Evolutionary conservation across 2,888 invertebrate genomes (phyloP).

Genomic region (Archips crataeganus): DNA sequence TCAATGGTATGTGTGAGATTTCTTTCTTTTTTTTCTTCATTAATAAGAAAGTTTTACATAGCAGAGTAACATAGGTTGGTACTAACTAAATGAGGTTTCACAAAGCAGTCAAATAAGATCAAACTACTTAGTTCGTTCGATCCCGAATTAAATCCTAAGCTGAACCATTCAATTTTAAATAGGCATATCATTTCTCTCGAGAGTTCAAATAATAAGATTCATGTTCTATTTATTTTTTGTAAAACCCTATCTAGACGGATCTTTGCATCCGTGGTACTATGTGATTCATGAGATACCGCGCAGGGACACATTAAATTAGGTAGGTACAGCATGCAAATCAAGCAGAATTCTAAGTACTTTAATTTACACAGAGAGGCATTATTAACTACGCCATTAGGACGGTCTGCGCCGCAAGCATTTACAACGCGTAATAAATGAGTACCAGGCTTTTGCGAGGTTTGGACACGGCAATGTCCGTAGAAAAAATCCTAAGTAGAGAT

Average conservation of each 20-base stretch:
- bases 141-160: no score
- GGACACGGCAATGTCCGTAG: not conserved
- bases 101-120: no score
- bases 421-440: not conserved
- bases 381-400: not conserved
- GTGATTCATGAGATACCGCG: slow-evolving; percentile 1
- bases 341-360: not conserved
- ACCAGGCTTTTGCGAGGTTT: not conserved
- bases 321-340: slow-evolving; percentile 19
- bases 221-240: no score
- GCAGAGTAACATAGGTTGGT: no score
- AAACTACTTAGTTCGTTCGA: no score
- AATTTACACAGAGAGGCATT: slow-evolving; percentile 1
- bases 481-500: no score
- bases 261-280: not conserved
- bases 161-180: no score
- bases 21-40: no score
- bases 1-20: no score
- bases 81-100: no score
- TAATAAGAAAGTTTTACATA: no score
- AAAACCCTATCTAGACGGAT: not conserved
- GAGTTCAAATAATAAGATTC: not conserved
- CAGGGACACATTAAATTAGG: slow-evolving; percentile 17
- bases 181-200: not conserved
- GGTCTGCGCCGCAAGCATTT: slow-evolving; percentile 6